Percentiles rank a stretch among this genome's conserved stretches.
phyloP scores from a whole-genome alignment of 2,797 vertebrate genomes.

The Karalla daura region DNA sequence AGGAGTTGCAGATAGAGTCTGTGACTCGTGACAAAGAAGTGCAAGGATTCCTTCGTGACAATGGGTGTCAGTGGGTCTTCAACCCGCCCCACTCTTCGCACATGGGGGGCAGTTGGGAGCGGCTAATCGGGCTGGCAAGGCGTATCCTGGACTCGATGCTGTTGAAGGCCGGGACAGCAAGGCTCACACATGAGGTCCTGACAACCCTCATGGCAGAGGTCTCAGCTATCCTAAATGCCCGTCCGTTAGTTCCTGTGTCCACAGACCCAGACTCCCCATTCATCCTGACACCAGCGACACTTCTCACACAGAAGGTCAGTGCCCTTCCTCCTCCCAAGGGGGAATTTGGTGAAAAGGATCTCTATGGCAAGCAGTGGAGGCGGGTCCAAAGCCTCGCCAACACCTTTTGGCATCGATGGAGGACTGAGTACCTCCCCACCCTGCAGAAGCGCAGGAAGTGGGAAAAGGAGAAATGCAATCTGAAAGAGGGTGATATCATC shows the following conservation, averaged over 20 bases:
- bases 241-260: neutral
- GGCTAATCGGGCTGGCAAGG: no score
- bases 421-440: neutral
- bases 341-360: neutral
- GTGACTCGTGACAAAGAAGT: neutral
- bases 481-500: no score
- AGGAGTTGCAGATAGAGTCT: no score
- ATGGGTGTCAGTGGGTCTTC: no score
- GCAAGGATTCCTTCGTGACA: no score
- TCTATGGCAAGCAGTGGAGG: neutral
- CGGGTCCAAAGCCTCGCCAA: neutral
- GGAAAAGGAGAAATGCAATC: neutral
- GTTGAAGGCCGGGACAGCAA: no score
- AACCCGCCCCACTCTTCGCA: no score
- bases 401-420: neutral
- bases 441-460: neutral
- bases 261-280: neutral
- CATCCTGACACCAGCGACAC: neutral
- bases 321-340: neutral
- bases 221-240: neutral
- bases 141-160: no score
- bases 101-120: no score
- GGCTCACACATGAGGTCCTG: neutral
- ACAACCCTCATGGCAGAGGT: neutral
- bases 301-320: neutral